These are phyloP conservation scores for Cheilosia impressa DNA, from an alignment of 2,888 invertebrate genomes.

Conservation along the genomic window DNA sequence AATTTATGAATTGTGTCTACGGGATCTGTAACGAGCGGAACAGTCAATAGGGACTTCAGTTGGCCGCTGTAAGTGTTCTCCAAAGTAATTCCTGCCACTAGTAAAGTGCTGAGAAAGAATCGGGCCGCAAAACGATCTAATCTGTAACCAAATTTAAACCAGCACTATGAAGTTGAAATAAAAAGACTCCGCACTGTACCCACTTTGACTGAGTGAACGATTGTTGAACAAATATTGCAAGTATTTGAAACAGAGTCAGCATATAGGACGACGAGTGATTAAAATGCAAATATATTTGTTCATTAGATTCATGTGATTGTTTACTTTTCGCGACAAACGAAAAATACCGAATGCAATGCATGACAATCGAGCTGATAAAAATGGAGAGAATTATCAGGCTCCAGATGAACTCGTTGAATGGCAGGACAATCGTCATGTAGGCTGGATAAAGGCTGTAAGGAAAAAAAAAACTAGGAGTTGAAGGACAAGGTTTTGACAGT, in stretches of 20 bases:
- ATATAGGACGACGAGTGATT: conserved; percentile 72
- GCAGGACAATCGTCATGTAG: conserved; percentile 80
- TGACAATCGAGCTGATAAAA: conserved; percentile 77
- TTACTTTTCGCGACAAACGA: conserved; percentile 59
- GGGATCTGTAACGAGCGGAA: conserved; percentile 80
- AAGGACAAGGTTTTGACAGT: background rate
- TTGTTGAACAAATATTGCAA: conserved; percentile 82
- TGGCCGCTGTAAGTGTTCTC: conserved; percentile 82
- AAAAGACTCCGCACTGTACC: background rate
- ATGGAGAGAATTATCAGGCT: conserved; percentile 77
- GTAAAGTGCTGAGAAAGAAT: conserved; percentile 77
- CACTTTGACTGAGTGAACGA: conserved; percentile 79
- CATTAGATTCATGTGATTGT: background rate
- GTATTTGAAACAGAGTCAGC: conserved; percentile 79
- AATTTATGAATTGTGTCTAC: conserved; percentile 81
- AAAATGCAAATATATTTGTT: conserved; percentile 40
- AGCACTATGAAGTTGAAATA: no score
- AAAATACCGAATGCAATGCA: conserved; percentile 78
- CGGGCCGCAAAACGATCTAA: conserved; percentile 73
- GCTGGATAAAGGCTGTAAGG: conserved; percentile 78
- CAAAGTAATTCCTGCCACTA: conserved; percentile 81
- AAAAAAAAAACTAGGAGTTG: background rate
- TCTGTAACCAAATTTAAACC: conserved; percentile 67
- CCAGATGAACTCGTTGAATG: conserved; percentile 79
- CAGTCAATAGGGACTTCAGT: conserved; percentile 81